Percentiles rank a stretch among this genome's conserved stretches.
Evolutionary conservation across 2,797 vertebrate species (phyloP).

Genomic region (Schizopygopsis malacanthus): DNA sequence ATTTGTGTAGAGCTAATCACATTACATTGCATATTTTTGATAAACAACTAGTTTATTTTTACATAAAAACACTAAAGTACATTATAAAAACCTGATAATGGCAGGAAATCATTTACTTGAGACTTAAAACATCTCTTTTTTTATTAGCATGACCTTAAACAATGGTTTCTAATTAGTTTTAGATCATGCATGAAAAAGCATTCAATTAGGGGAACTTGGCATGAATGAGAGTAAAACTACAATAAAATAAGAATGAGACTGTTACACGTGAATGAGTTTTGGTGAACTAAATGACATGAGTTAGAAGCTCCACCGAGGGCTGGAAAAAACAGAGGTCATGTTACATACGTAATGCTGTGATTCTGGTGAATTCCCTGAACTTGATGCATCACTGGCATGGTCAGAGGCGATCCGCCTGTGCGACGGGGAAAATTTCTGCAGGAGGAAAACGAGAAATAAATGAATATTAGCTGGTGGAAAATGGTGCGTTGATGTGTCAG

Average conservation of each 20-base stretch:
- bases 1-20: background rate
- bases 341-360: slow-evolving; percentile 58
- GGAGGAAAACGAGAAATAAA: background rate
- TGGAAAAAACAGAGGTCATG: background rate
- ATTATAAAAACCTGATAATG: background rate
- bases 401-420: slow-evolving; percentile 75
- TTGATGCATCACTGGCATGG: slow-evolving; percentile 56
- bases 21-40: background rate
- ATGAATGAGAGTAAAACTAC: background rate
- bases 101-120: background rate
- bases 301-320: background rate
- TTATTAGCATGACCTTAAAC: background rate
- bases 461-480: slow-evolving; percentile 42
- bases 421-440: slow-evolving; percentile 64
- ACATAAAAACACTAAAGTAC: background rate
- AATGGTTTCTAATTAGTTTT: background rate
- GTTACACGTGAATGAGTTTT: slow-evolving; percentile 8
- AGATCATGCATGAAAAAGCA: background rate
- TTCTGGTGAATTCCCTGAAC: slow-evolving; percentile 66
- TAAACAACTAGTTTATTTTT: background rate
- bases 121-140: background rate
- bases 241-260: background rate
- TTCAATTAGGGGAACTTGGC: background rate
- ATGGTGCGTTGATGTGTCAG: background rate
- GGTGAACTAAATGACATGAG: slow-evolving; percentile 3